phyloP scores from a whole-genome alignment of 2,888 invertebrate species.

The Melanophora roralis region DNA sequence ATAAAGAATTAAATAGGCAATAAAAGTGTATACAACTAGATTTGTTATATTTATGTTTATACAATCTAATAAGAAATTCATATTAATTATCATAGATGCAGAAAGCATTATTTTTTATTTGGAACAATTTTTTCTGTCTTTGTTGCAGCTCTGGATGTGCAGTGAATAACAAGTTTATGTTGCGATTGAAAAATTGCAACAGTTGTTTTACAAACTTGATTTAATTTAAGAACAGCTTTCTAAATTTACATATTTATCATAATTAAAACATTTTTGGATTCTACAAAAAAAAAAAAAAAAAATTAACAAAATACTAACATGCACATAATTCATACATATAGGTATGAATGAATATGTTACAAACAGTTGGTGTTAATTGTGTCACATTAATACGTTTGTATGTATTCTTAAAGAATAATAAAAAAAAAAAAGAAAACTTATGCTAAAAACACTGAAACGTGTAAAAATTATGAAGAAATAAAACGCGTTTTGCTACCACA shows the following conservation, averaged over 20 bases:
- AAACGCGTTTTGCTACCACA: constrained; percentile 32
- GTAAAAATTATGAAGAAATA: neutral
- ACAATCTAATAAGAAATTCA: neutral
- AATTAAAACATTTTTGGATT: constrained; percentile 63
- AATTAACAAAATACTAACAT: neutral
- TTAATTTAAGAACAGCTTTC: constrained; percentile 66
- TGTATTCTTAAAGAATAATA: constrained; percentile 12
- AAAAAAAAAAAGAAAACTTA: constrained; percentile 8
- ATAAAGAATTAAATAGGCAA: neutral
- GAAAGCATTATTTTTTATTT: neutral
- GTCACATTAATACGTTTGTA: constrained; percentile 68
- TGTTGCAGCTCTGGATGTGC: neutral
- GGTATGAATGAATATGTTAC: too few relatives aligned
- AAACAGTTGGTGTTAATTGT: constrained; percentile 61
- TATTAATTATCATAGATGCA: neutral
- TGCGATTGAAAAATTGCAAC: constrained; percentile 2
- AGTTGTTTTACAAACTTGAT: neutral
- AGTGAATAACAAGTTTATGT: neutral
- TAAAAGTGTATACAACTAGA: too few relatives aligned
- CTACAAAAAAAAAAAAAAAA: neutral
- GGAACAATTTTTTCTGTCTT: neutral
- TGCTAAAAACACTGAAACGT: neutral
- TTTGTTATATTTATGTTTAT: too few relatives aligned
- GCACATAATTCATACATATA: constrained; percentile 17
- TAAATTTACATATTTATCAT: constrained; percentile 72